Percentiles rank a stretch among this genome's conserved stretches.
These are phyloP conservation scores for Piscicola geometra DNA, from an alignment of 2,888 invertebrate species.

Conservation along the genomic window DNA sequence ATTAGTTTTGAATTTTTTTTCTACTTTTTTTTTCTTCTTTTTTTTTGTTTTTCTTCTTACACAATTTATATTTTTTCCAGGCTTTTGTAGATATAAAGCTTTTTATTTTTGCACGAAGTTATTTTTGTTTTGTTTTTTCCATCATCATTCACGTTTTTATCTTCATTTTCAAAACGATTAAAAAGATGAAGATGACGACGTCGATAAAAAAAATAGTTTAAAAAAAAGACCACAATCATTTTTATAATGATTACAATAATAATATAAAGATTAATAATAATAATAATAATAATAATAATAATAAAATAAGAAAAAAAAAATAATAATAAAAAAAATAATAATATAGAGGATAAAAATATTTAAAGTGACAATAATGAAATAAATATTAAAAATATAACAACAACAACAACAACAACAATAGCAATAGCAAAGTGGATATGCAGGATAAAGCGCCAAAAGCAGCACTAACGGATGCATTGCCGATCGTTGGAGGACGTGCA, in stretches of 20 bases:
- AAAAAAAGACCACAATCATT: too few relatives aligned
- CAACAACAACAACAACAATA: not conserved
- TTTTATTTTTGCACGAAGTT: too few relatives aligned
- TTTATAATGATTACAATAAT: not conserved
- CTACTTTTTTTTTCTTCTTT: not conserved
- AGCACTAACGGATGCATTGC: constrained; percentile 5
- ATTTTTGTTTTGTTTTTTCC: too few relatives aligned
- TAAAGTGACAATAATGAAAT: constrained; percentile 12
- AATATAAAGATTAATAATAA: not conserved
- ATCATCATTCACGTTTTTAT: too few relatives aligned
- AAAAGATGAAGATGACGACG: too few relatives aligned
- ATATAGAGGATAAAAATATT: not conserved
- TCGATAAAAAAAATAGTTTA: too few relatives aligned
- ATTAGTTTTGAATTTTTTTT: not conserved
- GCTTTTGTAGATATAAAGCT: too few relatives aligned
- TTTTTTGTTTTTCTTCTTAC: not conserved
- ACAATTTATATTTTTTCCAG: not conserved
- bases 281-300: constrained; percentile 10
- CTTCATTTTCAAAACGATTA: too few relatives aligned
- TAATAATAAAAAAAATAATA: not conserved
- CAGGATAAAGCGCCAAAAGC: too few relatives aligned
- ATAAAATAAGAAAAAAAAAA: not conserved
- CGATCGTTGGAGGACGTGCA: not conserved
- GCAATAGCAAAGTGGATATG: not conserved
- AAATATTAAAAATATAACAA: not conserved